Evolutionary conservation across 2,113 vertebrate genomes (phyloP).

Genomic region (Cichladusa arquata): DNA sequence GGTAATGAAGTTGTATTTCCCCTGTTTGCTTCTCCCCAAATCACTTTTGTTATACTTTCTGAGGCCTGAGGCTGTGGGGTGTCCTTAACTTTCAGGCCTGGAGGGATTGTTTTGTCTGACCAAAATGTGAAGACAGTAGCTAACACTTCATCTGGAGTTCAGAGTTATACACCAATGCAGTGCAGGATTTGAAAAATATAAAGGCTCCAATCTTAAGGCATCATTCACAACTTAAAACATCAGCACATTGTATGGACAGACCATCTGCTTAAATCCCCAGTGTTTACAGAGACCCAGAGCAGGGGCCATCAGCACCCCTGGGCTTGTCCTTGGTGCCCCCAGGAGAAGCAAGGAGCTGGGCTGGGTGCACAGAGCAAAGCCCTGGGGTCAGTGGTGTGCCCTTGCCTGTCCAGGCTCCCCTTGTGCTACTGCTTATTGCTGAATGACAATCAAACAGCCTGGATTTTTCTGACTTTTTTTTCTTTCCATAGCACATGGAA

Average conservation of each 20-base stretch:
- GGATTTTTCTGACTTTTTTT: neutral
- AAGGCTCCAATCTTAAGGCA: neutral
- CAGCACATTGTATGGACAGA: neutral
- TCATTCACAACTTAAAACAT: neutral
- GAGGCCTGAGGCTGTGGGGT: neutral
- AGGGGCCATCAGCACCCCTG: neutral
- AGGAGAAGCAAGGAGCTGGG: neutral
- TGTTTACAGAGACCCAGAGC: neutral
- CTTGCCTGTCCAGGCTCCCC: neutral
- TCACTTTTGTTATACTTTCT: neutral
- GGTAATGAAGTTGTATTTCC: neutral
- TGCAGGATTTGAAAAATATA: neutral
- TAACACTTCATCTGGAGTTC: neutral
- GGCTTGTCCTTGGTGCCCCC: neutral
- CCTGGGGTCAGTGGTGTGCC: neutral
- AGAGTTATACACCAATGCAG: neutral
- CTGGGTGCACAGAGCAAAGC: neutral
- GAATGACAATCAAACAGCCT: neutral
- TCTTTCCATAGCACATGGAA: neutral
- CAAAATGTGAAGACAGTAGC: neutral
- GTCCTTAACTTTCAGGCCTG: neutral
- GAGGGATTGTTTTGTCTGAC: neutral
- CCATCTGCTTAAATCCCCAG: neutral
- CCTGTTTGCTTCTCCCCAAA: no score
- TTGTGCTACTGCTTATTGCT: neutral